Conservation (phyloP, 2,113 vertebrate species). For the Gymnarchus niloticus region DNA sequence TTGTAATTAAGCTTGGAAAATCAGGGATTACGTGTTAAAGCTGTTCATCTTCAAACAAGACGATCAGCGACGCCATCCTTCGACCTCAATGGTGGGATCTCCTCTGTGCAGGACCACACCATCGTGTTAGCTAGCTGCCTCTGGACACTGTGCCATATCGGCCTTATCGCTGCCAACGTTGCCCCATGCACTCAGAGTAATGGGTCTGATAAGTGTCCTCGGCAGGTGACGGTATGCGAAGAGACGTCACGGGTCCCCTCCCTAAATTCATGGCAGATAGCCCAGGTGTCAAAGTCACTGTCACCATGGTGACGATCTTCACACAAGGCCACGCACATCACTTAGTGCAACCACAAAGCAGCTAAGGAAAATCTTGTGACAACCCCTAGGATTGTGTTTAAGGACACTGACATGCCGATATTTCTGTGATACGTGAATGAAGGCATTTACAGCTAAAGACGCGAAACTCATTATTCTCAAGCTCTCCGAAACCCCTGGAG, state of each 20-base stretch:
- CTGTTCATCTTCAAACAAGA: not conserved
- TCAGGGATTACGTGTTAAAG: not conserved
- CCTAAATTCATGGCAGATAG: not conserved
- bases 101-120: not conserved
- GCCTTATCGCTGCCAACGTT: not conserved
- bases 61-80: not conserved
- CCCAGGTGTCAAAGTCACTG: not conserved
- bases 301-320: not conserved
- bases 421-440: not conserved
- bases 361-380: not conserved
- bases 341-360: not conserved
- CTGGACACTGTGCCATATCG: not conserved
- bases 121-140: not conserved
- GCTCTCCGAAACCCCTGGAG: not conserved
- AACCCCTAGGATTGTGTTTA: not conserved
- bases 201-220: not conserved
- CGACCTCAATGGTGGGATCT: not conserved
- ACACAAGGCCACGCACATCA: not conserved
- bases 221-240: too few species aligned
- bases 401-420: not conserved
- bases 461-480: not conserved
- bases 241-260: not conserved
- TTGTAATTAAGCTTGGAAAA: slow-evolving; percentile 8
- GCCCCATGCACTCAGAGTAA: not conserved
- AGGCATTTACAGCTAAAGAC: not conserved